Base-by-base conservation (phyloP, 1,140 invertebrate genomes). In the Temnothorax longispinosus region DNA sequence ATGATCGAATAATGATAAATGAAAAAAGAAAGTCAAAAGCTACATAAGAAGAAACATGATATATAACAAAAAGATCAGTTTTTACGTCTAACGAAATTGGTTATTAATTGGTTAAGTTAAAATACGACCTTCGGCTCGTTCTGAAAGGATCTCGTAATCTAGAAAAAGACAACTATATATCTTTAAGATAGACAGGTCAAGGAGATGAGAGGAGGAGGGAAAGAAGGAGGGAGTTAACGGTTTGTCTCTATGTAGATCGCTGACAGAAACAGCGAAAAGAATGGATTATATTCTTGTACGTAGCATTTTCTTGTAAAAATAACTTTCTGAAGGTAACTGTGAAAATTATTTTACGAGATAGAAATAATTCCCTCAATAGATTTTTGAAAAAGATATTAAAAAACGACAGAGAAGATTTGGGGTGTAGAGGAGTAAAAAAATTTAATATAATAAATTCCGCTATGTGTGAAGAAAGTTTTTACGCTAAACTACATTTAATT, bases 171-270 rank as follows among this genome's bases (percentile, higher is more conserved):
- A 71, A 62, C 52, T 8, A 52, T 11, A 81, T 82, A 90, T 80
- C 54, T 74, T 50, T 50, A 15, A 35, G 27, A 67, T 54, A 62
- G 78, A 80, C 87, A 90, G 47, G 88, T 89, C 80, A 89, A 80
- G 80, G 50, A 82, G 18, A 52, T 62, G 47, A 15, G 11, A 69
- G 10, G 1, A 32, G n/a, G 32, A 32, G 44, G 52, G n/a, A 62
- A 4, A 58, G 2, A 3, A 67, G n/a, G 2, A 44, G 72, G 38
- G 15, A 44, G 27, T 41, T 72, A 80, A 82, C 15, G 54, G 15
- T 65, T 50, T 47, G 50, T 81, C 41, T 89, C 54, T 54, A 80
- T 64, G 69, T 85, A 87, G 85, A 87, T 89, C 50, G 11, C 75
- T 6, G 21, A 32, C 13, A 27, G 27, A 52, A 35, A 32, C 56